Conservation (phyloP, 2,888 invertebrate genomes). For the Suillia variegata region DNA sequence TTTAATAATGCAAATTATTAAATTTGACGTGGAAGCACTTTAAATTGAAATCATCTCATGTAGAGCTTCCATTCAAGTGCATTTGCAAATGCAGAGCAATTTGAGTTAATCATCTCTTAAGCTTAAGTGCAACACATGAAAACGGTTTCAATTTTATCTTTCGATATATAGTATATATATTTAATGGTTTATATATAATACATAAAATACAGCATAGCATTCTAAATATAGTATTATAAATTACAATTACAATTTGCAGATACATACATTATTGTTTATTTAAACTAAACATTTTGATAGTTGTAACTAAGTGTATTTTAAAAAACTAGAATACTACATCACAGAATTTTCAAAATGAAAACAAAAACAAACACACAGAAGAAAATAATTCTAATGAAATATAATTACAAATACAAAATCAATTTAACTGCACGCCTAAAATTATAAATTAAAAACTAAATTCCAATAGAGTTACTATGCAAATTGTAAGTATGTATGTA, state of each 20-base stretch:
- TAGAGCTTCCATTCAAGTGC: too few species aligned
- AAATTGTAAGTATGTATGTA: background rate
- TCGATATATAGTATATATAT: conserved; percentile 44
- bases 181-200: conserved; percentile 41
- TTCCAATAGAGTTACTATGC: background rate
- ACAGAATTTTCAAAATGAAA: conserved; percentile 52
- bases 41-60: too few species aligned
- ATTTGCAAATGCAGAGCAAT: too few species aligned
- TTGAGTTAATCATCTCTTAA: too few species aligned
- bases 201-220: conserved; percentile 21
- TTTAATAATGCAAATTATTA: too few species aligned
- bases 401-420: conserved; percentile 2
- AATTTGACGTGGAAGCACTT: too few species aligned
- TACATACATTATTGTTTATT: conserved; percentile 14
- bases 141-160: conserved; percentile 33
- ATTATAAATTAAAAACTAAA: conserved; percentile 24
- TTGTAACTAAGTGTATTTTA: too few species aligned
- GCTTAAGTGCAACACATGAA: too few species aligned
- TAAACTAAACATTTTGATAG: conserved; percentile 6
- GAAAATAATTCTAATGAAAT: conserved; percentile 29
- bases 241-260: conserved; percentile 21
- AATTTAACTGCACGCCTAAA: background rate
- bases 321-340: conserved; percentile 57
- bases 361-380: conserved; percentile 42
- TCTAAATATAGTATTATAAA: conserved; percentile 13